Percentiles rank a stretch among this genome's conserved stretches.
phyloP scores from a whole-genome alignment of 1,140 invertebrate genomes.

The Drosophila malerkotliana region DNA sequence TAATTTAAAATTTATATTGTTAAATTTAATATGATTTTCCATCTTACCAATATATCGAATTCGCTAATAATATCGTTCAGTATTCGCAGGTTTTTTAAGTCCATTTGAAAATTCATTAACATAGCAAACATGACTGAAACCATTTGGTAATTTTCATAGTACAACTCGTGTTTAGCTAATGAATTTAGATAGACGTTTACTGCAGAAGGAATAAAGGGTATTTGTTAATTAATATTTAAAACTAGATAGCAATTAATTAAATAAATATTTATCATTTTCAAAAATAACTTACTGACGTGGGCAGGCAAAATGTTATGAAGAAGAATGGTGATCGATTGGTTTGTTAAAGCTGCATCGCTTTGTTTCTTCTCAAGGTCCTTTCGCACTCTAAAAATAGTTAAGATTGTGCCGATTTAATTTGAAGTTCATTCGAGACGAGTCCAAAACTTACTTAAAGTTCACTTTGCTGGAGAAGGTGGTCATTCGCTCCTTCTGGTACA shows the following conservation, averaged over 20 bases:
- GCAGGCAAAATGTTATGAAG: slow-evolving; percentile 93
- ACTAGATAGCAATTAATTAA: no score
- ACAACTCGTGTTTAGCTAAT: slow-evolving; percentile 89
- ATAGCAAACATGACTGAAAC: slow-evolving; percentile 97
- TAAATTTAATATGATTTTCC: not conserved
- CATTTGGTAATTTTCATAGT: slow-evolving; percentile 92
- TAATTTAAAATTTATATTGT: no score
- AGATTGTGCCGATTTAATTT: no score
- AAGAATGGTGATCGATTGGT: slow-evolving; percentile 91
- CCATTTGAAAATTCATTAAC: slow-evolving; percentile 89
- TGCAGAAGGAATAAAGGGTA: slow-evolving; percentile 64
- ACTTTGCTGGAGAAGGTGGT: slow-evolving; percentile 94
- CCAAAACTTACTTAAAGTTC: slow-evolving; percentile 85
- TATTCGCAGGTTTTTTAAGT: slow-evolving; percentile 89
- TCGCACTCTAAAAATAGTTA: slow-evolving; percentile 88
- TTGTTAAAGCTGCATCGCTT: slow-evolving; percentile 89
- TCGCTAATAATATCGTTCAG: slow-evolving; percentile 95
- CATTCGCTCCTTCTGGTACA: slow-evolving; percentile 93
- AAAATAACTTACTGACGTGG: slow-evolving; percentile 89
- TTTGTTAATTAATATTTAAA: not conserved
- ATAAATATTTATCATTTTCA: no score
- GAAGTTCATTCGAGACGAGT: no score
- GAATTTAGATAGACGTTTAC: slow-evolving; percentile 90
- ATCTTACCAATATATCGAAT: slow-evolving; percentile 88
- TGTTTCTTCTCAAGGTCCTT: slow-evolving; percentile 91